Base-by-base conservation (phyloP, 1,140 invertebrate species). In the Eurytemora carolleeae region DNA sequence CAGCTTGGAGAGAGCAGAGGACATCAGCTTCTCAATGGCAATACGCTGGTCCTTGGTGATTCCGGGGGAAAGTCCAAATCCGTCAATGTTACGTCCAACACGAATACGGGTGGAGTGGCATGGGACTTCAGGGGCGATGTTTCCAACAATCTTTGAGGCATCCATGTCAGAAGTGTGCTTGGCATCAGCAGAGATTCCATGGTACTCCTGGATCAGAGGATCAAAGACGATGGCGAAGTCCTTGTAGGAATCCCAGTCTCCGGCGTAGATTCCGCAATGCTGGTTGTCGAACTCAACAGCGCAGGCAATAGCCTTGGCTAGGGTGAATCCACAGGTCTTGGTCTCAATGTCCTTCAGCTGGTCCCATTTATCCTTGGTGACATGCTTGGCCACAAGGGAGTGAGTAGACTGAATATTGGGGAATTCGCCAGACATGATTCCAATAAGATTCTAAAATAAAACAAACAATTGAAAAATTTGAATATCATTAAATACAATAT, bases 221-320 rank as follows among this genome's bases (percentile, higher is more conserved):
- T 63, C 20, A 55, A 63, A 63, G 18, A 63, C 63, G 7, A 61
- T 31, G 22, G 19, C 20, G 44, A 63, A 63, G 3, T 63, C 59
- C 56, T 24, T 54, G 56, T 63, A 63, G 57, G 60, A 62, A 54
- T 62, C 60, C 16, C 53, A 52, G 54, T 62, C 60, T 18, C 60
- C 63, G 57, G 63, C 63, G 24, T 63, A 63, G 63, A 63, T 63
- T n/a, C 63, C 63, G 57, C 63, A 63, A 24, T 63, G 63, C 24
- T 63, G 63, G 63, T 63, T 61, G 58, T 63, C 63, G 44, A 63
- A 63, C 52, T 63, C 57, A 17, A 63, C 63, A 26, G 63, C 63
- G 57, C 63, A 63, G 56, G 63, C 63, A 25, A 63, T 63, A 58
- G 63, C 63, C 63, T 63, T 63, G 31, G 31, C 31, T 7, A 44